These are phyloP conservation scores for Diadegma fenestrale DNA, from an alignment of 2,888 invertebrate species.

Conservation along the genomic window DNA sequence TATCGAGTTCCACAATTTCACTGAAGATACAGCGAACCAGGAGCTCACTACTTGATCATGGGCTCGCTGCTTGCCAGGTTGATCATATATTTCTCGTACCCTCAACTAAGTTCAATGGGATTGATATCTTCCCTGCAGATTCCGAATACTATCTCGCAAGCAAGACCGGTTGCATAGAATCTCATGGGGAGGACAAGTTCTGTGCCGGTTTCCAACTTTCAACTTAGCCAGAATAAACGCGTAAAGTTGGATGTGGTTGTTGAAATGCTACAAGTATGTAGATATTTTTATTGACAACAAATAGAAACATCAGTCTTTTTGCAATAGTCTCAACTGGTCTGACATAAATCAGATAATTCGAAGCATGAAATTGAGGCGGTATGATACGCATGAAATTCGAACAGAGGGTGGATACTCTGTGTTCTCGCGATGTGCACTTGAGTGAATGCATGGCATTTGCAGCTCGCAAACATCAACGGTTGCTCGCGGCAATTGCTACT, in stretches of 20 bases:
- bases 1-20: not conserved
- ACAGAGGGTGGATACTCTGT: constrained; percentile 10
- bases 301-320: constrained; percentile 3
- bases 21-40: not conserved
- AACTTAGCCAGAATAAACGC: too few species aligned
- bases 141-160: not conserved
- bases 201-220: not conserved
- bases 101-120: not conserved
- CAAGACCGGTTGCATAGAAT: not conserved
- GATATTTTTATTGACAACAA: constrained; percentile 29
- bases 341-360: not conserved
- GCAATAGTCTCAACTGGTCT: not conserved
- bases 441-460: constrained; percentile 40
- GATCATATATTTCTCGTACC: not conserved
- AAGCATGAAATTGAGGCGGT: not conserved
- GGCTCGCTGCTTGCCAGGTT: too few species aligned
- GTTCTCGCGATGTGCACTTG: not conserved
- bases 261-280: constrained; percentile 27
- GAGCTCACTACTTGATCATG: not conserved
- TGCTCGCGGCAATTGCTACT: constrained; percentile 19
- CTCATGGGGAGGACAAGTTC: not conserved
- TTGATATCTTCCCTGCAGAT: not conserved
- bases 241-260: not conserved
- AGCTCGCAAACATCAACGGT: constrained; percentile 48
- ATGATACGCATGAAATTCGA: constrained; percentile 30